Evolutionary conservation across 2,113 vertebrate species (phyloP), one percentile per base, ranked within the genome.

Genomic region (Oreochromis spilurus): DNA sequence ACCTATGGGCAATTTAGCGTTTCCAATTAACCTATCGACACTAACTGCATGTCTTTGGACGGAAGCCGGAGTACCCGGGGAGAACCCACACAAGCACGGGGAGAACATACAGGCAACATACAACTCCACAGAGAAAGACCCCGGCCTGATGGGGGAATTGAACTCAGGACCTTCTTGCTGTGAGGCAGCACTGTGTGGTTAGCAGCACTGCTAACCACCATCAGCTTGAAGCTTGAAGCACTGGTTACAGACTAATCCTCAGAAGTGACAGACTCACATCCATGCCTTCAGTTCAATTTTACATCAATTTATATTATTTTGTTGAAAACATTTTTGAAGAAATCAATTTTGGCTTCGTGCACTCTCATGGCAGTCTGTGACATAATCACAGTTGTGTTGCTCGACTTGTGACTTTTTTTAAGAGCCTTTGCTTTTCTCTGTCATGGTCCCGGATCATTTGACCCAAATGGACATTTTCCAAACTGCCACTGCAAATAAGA

Each of bases 41-140:
- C 57, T 34, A 10, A 60, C 0, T 31, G 14, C 57, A 60, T 60
- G 29, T 29, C 29, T 29, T 29, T 29, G 29, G 57, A 34, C 57
- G 57, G 57, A 60, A 17, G 57, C 26, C 14, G 4, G 57, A 0
- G 5, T 4, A 31, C 57, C 55, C 26, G 12, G 24, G 55, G 55
- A 58, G 13, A 58, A 6, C 29, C 3, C 52, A 21, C 2, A 29
- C 29, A 29, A 29, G 4, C 29, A 29, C 29, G 29, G 29, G 29
- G 24, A 29, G 29, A 29, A 29, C 29, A 29, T 29, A 0, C 9
- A 11, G n/a, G n/a, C n/a, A n/a, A n/a, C n/a, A n/a, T n/a, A n/a
- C n/a, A 21, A 53, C 52, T 6, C 9, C 52, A 53, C 52, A 21
- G 19, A 53, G 52, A 11, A 53, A 53, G 19, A 11, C 0, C 34